A percentile compares a stretch with the other conserved stretches of the same genome.
Evolutionary conservation across 2,888 invertebrate species (phyloP).

Genomic region (Athalia cordata): DNA sequence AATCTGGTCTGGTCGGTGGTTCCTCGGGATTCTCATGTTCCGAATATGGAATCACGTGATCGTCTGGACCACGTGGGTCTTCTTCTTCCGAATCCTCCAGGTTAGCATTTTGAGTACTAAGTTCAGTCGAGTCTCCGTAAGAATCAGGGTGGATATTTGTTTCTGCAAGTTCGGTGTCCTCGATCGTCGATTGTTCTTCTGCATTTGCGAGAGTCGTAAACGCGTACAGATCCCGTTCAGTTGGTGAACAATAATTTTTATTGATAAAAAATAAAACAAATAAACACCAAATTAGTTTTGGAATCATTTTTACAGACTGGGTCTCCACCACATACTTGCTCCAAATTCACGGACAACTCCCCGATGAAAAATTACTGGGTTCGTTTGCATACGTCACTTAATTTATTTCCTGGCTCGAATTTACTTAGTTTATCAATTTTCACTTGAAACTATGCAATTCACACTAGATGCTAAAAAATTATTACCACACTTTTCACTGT

Average conservation of each 20-base stretch:
- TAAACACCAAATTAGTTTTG: constrained; percentile 24
- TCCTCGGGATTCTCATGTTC: constrained; percentile 69
- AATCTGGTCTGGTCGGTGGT: constrained; percentile 68
- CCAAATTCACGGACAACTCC: background rate
- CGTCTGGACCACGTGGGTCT: constrained; percentile 55
- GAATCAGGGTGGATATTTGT: constrained; percentile 13
- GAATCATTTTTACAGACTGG: constrained; percentile 24
- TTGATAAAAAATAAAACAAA: constrained; percentile 18
- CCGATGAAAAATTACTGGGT: background rate
- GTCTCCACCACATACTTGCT: constrained; percentile 33
- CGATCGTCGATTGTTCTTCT: background rate
- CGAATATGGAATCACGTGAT: constrained; percentile 64
- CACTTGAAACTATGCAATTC: constrained; percentile 6
- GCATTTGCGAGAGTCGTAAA: constrained; percentile 19
- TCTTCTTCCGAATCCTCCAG: constrained; percentile 46
- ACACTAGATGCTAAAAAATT: background rate
- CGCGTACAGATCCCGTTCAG: constrained; percentile 11
- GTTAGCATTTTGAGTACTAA: background rate
- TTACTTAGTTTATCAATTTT: background rate
- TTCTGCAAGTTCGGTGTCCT: constrained; percentile 19
- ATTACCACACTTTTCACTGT: constrained; percentile 13
- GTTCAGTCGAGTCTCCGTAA: background rate
- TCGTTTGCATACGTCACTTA: no score
- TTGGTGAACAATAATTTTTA: constrained; percentile 34
- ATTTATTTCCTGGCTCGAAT: background rate